These are phyloP conservation scores for Haliclona indistincta DNA, from an alignment of 37 sponge, comb jelly and placozoan genomes.

Conservation along the genomic window DNA sequence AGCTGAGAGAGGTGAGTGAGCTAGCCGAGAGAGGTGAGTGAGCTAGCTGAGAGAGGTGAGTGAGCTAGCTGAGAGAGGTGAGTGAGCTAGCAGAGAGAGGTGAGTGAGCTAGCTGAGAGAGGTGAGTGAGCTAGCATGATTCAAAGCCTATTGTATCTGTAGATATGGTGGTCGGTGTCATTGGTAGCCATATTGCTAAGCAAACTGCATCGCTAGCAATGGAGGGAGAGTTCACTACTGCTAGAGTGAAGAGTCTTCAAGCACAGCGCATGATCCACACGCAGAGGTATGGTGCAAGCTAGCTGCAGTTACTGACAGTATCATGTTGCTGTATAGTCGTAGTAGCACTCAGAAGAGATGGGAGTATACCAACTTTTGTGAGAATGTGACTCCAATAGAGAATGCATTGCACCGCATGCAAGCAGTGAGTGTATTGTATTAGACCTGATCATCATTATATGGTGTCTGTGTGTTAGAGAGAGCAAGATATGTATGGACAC, in stretches of 20 bases:
- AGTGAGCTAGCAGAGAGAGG: not conserved
- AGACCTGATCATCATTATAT: not conserved
- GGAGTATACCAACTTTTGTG: conserved; percentile 38
- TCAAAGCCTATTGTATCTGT: not conserved
- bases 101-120: conserved; percentile 2
- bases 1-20: conserved; percentile 68
- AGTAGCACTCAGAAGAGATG: conserved; percentile 5
- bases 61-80: not conserved
- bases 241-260: conserved; percentile 57
- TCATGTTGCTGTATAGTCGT: conserved; percentile 17
- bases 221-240: conserved; percentile 76
- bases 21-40: not conserved
- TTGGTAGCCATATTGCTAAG: conserved; percentile 75
- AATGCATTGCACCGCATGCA: conserved; percentile 34
- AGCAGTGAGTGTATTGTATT: not conserved
- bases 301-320: not conserved
- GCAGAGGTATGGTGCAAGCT: conserved; percentile 35
- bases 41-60: not conserved
- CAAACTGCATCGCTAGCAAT: conserved; percentile 72
- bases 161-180: conserved; percentile 65
- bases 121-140: not conserved
- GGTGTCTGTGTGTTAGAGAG: conserved; percentile 17
- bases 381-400: conserved; percentile 61
- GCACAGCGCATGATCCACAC: conserved; percentile 71
- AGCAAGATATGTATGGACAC: conserved; percentile 16